These are phyloP conservation scores for Bellardia bayeri DNA, from an alignment of 2,888 invertebrate species.

Conservation along the genomic window DNA sequence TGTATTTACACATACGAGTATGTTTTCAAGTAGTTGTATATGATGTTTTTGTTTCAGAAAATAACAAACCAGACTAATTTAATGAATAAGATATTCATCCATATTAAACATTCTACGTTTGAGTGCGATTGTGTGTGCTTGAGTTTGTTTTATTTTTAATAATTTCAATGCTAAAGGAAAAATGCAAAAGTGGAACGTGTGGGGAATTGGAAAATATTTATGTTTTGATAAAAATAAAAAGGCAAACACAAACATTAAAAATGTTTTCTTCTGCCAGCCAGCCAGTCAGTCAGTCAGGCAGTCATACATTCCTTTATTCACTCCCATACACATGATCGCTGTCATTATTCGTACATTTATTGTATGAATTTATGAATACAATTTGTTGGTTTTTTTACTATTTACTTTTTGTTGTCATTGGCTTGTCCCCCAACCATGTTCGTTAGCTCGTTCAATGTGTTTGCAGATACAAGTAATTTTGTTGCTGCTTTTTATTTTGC, in stretches of 20 bases:
- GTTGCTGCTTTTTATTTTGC: not conserved
- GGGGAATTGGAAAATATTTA: conserved; percentile 58
- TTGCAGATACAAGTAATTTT: not conserved
- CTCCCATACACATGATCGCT: conserved; percentile 17
- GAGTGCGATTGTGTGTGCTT: not conserved
- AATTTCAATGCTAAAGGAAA: conserved; percentile 30
- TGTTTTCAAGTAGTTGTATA: not conserved
- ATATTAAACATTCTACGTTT: conserved; percentile 19
- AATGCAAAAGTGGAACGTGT: conserved; percentile 52
- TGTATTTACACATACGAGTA: not conserved
- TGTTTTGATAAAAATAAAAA: conserved; percentile 5
- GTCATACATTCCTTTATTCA: not conserved
- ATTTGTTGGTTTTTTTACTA: not conserved
- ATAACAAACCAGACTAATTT: conserved; percentile 49
- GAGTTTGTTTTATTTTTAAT: conserved; percentile 31
- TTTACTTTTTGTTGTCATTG: conserved; percentile 4
- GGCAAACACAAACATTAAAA: not conserved
- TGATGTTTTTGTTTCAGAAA: not conserved
- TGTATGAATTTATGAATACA: conserved; percentile 32
- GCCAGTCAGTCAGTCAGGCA: not conserved
- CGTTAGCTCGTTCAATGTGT: not conserved
- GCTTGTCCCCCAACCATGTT: conserved; percentile 24
- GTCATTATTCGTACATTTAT: conserved; percentile 3
- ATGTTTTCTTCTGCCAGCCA: not conserved
- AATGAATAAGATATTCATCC: conserved; percentile 19